Evolutionary conservation across 2,113 vertebrate species (phyloP).

Genomic region (Psophia crepitans): DNA sequence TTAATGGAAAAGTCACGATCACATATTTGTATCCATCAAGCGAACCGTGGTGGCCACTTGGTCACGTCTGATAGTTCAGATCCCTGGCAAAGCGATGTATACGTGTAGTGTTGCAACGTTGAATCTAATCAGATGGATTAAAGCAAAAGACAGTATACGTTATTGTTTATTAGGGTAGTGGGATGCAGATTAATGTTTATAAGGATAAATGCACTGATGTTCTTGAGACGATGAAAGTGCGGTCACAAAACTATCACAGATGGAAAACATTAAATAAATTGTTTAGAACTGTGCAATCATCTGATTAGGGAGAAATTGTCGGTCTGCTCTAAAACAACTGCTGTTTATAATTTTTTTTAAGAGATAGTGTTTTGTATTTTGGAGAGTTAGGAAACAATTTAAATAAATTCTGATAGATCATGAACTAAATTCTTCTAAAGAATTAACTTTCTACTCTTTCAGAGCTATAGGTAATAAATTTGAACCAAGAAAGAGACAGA

Average conservation of each 20-base stretch:
- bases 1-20: fast-evolving
- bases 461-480: neutral
- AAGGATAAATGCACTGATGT: neutral
- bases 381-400: neutral
- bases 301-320: neutral
- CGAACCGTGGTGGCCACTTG: neutral
- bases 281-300: constrained; percentile 23
- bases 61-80: neutral
- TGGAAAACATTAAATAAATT: constrained; percentile 30
- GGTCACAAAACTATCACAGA: neutral
- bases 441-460: neutral
- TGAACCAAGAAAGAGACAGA: neutral
- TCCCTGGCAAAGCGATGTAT: neutral
- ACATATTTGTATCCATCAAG: neutral
- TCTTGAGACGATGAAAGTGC: neutral
- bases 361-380: neutral
- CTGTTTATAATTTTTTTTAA: neutral
- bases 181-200: neutral
- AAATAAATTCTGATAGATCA: neutral
- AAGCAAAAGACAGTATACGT: neutral
- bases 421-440: neutral
- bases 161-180: neutral
- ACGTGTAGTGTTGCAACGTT: neutral
- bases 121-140: neutral
- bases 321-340: neutral